Percentiles rank a stretch among this genome's conserved stretches.
phyloP scores from a whole-genome alignment of 53 echinoderm and acorn worm genomes.

The Patiria pectinifera region DNA sequence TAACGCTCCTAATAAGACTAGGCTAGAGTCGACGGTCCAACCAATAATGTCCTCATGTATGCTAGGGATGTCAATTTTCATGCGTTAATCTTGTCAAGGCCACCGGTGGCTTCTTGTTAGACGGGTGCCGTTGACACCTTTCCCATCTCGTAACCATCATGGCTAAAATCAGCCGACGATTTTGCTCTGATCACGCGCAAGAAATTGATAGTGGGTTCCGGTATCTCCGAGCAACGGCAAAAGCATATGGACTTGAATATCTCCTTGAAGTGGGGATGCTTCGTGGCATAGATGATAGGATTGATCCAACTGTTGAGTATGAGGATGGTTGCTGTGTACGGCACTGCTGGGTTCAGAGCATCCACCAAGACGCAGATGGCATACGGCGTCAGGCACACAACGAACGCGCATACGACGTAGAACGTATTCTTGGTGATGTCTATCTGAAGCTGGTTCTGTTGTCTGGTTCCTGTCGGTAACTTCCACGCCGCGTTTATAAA shows the following conservation, averaged over 20 bases:
- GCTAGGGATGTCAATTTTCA: too few relatives aligned
- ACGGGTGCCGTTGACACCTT: not conserved
- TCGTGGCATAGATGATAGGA: slow-evolving; percentile 82
- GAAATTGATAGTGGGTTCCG: slow-evolving; percentile 59
- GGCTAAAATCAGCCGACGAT: slow-evolving; percentile 20
- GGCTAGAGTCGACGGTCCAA: too few relatives aligned
- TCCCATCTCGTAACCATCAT: slow-evolving; percentile 20
- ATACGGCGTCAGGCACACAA: slow-evolving; percentile 74
- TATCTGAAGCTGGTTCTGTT: slow-evolving; percentile 52
- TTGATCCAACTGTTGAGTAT: slow-evolving; percentile 82
- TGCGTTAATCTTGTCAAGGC: too few relatives aligned
- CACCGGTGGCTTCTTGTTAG: not conserved
- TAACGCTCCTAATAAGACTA: too few relatives aligned
- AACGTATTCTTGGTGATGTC: slow-evolving; percentile 82
- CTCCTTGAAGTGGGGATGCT: slow-evolving; percentile 78
- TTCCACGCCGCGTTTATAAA: slow-evolving; percentile 38
- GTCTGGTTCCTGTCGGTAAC: not conserved
- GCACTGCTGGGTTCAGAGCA: slow-evolving; percentile 53
- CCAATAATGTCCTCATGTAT: too few relatives aligned
- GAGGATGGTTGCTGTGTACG: slow-evolving; percentile 67
- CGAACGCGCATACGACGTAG: slow-evolving; percentile 76
- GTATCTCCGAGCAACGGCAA: slow-evolving; percentile 68
- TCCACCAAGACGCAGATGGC: slow-evolving; percentile 54
- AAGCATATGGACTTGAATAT: slow-evolving; percentile 68
- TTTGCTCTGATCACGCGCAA: slow-evolving; percentile 33